These are phyloP conservation scores for Drosophila eohydei DNA, from an alignment of 2,888 invertebrate species.

Conservation along the genomic window DNA sequence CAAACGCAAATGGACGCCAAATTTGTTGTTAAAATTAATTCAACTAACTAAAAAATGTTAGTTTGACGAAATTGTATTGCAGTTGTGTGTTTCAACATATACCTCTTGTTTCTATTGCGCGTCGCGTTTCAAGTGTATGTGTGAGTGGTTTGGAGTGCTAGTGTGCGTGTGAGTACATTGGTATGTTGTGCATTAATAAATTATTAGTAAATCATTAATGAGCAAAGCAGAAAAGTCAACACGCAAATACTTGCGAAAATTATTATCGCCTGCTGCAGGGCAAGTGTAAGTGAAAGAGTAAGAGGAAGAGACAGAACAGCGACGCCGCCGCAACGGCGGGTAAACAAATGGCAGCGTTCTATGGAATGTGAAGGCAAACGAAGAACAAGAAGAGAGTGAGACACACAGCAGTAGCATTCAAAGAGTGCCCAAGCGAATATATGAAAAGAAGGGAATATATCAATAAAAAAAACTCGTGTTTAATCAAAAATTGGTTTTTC, in stretches of 20 bases:
- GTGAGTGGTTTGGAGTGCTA: slow-evolving; percentile 16
- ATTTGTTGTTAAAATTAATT: slow-evolving; percentile 52
- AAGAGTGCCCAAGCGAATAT: slow-evolving; percentile 25
- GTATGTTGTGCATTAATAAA: slow-evolving; percentile 56
- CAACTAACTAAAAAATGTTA: slow-evolving; percentile 40
- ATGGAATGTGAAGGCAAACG: slow-evolving; percentile 56
- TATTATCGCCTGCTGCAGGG: slow-evolving; percentile 54
- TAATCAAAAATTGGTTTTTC: slow-evolving; percentile 58
- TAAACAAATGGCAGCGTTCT: slow-evolving; percentile 65
- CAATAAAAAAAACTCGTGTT: slow-evolving; percentile 29
- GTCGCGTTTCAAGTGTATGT: slow-evolving; percentile 26
- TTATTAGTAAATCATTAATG: slow-evolving; percentile 59
- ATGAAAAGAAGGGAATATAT: slow-evolving; percentile 18
- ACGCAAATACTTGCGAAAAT: slow-evolving; percentile 63
- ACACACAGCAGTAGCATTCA: slow-evolving; percentile 12
- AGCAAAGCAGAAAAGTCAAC: slow-evolving; percentile 42
- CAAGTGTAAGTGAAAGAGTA: slow-evolving; percentile 68
- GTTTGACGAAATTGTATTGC: slow-evolving; percentile 37
- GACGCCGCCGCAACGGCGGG: slow-evolving; percentile 60
- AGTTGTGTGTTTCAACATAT: slow-evolving; percentile 19
- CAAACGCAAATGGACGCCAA: slow-evolving; percentile 44
- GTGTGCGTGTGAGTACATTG: slow-evolving; percentile 21
- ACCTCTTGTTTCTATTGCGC: slow-evolving; percentile 16
- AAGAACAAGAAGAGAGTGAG: slow-evolving; percentile 7
- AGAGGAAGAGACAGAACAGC: slow-evolving; percentile 20